These are phyloP conservation scores for Nyctibius bracteatus DNA, from an alignment of 2,113 vertebrate genomes.

Conservation along the genomic window DNA sequence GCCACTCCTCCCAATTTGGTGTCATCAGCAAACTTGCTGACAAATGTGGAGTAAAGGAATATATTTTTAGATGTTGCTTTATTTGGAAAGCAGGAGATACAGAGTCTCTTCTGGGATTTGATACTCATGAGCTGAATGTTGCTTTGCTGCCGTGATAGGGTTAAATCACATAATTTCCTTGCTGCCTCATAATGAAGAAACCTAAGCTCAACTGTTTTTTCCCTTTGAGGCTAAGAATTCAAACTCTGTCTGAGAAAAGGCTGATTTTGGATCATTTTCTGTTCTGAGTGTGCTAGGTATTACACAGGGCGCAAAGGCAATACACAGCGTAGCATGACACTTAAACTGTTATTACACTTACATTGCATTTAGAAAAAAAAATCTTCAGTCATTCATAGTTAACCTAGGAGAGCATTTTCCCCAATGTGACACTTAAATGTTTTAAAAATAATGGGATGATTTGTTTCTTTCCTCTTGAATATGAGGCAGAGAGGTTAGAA, in stretches of 20 bases:
- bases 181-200: slow-evolving; percentile 44
- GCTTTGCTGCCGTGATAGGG: slow-evolving; percentile 13
- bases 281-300: slow-evolving; percentile 55
- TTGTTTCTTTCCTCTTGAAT: slow-evolving; percentile 54
- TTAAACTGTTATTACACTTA: slow-evolving; percentile 53
- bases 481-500: slow-evolving; percentile 23
- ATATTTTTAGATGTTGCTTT: slow-evolving; percentile 23
- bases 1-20: no score
- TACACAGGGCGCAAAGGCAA: slow-evolving; percentile 66
- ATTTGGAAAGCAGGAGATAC: not conserved
- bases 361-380: slow-evolving; percentile 54
- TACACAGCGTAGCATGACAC: slow-evolving; percentile 9
- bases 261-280: slow-evolving; percentile 61
- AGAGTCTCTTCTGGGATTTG: slow-evolving; percentile 17
- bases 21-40: no score
- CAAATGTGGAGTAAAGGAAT: not conserved
- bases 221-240: slow-evolving; percentile 54
- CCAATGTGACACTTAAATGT: slow-evolving; percentile 50
- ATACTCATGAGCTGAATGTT: slow-evolving; percentile 1
- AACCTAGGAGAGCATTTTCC: slow-evolving; percentile 41
- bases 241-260: slow-evolving; percentile 65
- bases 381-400: slow-evolving; percentile 56
- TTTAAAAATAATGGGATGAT: slow-evolving; percentile 54
- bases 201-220: slow-evolving; percentile 29
- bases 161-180: slow-evolving; percentile 64